phyloP scores from a whole-genome alignment of 2,113 vertebrate genomes.

The Hypomesus transpacificus region DNA sequence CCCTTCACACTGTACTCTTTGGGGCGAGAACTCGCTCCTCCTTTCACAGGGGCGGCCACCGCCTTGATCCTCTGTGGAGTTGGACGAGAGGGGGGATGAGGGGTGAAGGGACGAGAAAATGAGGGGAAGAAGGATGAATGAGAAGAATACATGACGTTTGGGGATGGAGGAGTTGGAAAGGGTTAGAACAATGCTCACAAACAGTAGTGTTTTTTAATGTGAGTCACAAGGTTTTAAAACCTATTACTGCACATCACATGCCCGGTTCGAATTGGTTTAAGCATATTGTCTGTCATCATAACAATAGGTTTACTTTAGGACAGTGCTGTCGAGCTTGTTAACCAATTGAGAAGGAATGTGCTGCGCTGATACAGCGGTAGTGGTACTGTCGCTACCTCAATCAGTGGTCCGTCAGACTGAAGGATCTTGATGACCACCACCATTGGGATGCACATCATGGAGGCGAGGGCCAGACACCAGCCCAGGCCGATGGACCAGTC shows the following conservation, averaged over 20 bases:
- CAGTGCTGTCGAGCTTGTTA: no score
- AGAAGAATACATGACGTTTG: background rate
- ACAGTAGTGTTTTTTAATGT: no score
- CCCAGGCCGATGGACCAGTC: constrained; percentile 94
- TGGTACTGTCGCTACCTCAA: constrained; percentile 77
- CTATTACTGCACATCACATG: background rate
- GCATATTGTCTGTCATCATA: no score
- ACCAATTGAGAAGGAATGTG: no score
- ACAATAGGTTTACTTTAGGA: no score
- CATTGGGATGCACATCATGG: constrained; percentile 96
- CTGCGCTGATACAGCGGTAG: background rate
- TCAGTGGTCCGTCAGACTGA: constrained; percentile 87
- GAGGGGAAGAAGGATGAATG: background rate
- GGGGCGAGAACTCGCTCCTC: constrained; percentile 76
- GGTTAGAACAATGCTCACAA: no score
- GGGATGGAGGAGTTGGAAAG: no score
- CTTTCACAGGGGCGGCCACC: constrained; percentile 83
- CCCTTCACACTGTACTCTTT: constrained; percentile 71
- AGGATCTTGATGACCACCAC: constrained; percentile 90
- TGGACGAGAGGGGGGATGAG: constrained; percentile 15
- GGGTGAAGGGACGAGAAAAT: constrained; percentile 17
- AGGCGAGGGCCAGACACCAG: constrained; percentile 89
- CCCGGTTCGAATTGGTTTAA: background rate
- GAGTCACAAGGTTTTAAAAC: background rate
- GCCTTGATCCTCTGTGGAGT: constrained; percentile 86